phyloP scores from a whole-genome alignment of 2,888 invertebrate species.

The Hyposoter dolosus region DNA sequence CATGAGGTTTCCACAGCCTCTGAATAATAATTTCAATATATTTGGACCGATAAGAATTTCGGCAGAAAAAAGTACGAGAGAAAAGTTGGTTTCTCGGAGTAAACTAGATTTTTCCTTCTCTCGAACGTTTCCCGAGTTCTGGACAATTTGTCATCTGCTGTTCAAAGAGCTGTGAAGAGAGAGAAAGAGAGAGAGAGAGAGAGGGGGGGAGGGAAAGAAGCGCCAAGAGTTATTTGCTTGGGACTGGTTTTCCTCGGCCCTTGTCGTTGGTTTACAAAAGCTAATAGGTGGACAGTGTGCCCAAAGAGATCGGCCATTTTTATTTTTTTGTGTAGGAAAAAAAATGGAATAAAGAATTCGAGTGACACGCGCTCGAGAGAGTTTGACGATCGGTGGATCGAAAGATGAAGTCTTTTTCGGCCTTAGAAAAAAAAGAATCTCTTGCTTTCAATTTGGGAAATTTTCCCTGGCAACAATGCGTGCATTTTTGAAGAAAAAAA shows the following conservation, averaged over 20 bases:
- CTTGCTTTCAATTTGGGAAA: slow-evolving; percentile 18
- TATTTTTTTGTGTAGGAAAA: slow-evolving; percentile 10
- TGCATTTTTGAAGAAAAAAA: slow-evolving; percentile 24
- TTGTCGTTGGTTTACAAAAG: slow-evolving; percentile 22
- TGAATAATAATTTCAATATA: neutral
- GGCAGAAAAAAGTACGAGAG: neutral
- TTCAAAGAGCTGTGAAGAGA: slow-evolving; percentile 6
- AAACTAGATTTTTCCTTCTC: slow-evolving; percentile 21
- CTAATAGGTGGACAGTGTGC: slow-evolving; percentile 41
- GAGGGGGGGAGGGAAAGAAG: neutral
- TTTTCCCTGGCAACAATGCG: slow-evolving; percentile 26
- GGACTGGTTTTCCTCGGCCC: slow-evolving; percentile 28
- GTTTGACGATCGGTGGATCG: slow-evolving; percentile 16
- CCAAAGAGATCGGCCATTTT: neutral
- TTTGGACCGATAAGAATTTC: neutral
- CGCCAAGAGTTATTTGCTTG: slow-evolving; percentile 31
- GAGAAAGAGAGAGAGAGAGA: neutral
- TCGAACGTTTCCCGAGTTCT: slow-evolving; percentile 14
- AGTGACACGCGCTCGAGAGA: slow-evolving; percentile 49
- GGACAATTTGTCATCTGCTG: slow-evolving; percentile 42
- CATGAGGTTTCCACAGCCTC: neutral
- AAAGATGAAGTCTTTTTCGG: slow-evolving; percentile 52
- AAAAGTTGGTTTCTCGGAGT: neutral
- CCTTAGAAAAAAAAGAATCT: slow-evolving; percentile 3
- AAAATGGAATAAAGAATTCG: slow-evolving; percentile 22